A percentile compares a stretch with the other conserved stretches of the same genome.
Conservation (phyloP, 1,140 invertebrate genomes). For the Wiebesia pumilae region DNA sequence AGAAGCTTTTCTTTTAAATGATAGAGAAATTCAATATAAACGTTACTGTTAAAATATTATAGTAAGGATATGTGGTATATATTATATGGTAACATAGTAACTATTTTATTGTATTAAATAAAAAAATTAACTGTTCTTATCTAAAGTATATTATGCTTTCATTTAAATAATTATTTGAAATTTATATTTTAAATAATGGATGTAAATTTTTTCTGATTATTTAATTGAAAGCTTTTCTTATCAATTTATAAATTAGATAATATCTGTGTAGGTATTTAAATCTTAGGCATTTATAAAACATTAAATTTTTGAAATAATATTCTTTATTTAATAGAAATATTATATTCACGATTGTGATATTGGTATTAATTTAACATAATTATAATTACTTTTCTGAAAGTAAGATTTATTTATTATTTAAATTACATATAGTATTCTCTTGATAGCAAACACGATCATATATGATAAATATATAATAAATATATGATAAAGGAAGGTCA, state of each 20-base stretch:
- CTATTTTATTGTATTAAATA: background rate
- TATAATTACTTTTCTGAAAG: background rate
- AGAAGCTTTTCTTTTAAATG: conserved; percentile 1
- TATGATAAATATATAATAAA: background rate
- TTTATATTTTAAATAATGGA: too few relatives aligned
- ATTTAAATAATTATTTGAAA: background rate
- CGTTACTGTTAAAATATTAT: background rate
- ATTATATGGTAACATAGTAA: background rate
- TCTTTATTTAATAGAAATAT: background rate
- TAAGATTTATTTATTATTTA: background rate
- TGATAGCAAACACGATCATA: background rate
- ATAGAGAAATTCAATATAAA: background rate
- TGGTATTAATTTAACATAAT: background rate
- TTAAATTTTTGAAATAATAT: background rate
- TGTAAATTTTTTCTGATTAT: too few relatives aligned
- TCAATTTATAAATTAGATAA: too few relatives aligned
- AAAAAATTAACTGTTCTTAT: background rate
- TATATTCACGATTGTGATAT: background rate
- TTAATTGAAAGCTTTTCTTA: too few relatives aligned
- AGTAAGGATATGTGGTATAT: background rate
- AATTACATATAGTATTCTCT: background rate
- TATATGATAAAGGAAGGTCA: background rate
- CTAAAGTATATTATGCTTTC: background rate
- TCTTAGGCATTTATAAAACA: background rate
- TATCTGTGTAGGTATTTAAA: background rate